Base-by-base conservation (phyloP, 1,140 invertebrate species). In the Heliconius himera region DNA sequence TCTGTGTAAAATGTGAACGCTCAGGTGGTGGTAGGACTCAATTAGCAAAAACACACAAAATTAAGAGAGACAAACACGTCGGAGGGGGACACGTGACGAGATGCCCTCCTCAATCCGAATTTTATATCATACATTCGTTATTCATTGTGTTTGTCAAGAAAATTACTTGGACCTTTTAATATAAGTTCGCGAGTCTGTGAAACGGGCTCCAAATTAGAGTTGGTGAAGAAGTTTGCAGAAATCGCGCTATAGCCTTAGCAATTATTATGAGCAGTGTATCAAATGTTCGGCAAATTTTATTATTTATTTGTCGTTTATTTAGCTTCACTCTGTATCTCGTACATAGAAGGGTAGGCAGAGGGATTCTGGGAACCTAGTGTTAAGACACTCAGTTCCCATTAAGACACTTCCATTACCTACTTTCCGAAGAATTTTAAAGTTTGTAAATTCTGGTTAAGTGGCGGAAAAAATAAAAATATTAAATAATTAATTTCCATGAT, bases 41-140 rank as follows among this genome's bases (percentile, higher is more conserved):
- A 94, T 94, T 93, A 94, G 91, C 90, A 90, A 92, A 93, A 93
- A 92, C 88, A 93, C 89, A 93, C 91, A 94, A 89, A 91, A 91
- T 93, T 93, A 92, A 92, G 91, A 88, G 86, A 93, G 88, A 91
- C 91, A 93, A 94, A 94, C 91, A 93, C 86, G 92, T 87, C 87
- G 82, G 83, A 73, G 83, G 88, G 87, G 87, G 84, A 88, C 90
- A 90, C 86, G 82, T 88, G 89, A 87, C 82, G 87, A 87, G 84
- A 86, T 86, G 87, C 83, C 85, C 86, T 90, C 87, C 89, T 90
- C 88, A 90, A 91, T 90, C 87, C 89, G 90, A 91, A 94, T 94
- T 93, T 94, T 93, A 94, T 94, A 94, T 93, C 85, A 88, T 86
- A 84, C 88, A 91, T 93, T 92, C 88, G 86, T 94, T 91, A 93